Conservation (phyloP, 2,113 vertebrate genomes). For the Passerina amoena region DNA sequence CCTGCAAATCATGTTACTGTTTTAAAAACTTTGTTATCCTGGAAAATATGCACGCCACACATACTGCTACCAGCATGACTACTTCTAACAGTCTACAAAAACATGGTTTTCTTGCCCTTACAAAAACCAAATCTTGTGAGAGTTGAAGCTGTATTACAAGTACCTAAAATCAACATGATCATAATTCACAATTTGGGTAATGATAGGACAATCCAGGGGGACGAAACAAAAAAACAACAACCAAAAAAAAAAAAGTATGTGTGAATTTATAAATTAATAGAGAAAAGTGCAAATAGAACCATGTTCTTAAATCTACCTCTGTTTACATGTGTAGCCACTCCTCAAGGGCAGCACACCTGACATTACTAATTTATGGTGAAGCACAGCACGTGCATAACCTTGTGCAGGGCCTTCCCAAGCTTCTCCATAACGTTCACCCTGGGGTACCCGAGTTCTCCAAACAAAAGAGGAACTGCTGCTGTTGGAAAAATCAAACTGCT, state of each 20-base stretch:
- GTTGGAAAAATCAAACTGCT: neutral
- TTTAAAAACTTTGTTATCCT: conserved; percentile 7
- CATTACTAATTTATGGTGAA: conserved; percentile 23
- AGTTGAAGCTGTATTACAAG: neutral
- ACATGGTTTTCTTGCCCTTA: neutral
- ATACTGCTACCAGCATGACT: neutral
- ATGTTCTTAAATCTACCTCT: neutral
- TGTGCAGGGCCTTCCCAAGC: neutral
- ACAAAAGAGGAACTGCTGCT: neutral
- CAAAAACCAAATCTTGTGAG: neutral
- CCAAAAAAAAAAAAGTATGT: neutral
- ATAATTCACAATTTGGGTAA: neutral
- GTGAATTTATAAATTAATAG: neutral
- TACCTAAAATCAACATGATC: neutral
- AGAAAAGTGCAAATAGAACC: neutral
- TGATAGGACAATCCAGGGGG: neutral
- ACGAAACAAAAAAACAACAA: neutral
- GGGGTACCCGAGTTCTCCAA: neutral
- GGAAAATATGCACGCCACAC: neutral
- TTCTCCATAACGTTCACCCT: neutral
- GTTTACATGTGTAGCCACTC: neutral
- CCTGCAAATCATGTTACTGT: conserved; percentile 4
- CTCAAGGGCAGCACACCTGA: conserved; percentile 22
- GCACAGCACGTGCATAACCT: neutral
- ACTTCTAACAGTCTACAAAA: neutral